Evolutionary conservation across 2,797 vertebrate genomes (phyloP), one percentile per base, ranked within the genome.

Genomic region (Bryconaethiops microstoma): DNA sequence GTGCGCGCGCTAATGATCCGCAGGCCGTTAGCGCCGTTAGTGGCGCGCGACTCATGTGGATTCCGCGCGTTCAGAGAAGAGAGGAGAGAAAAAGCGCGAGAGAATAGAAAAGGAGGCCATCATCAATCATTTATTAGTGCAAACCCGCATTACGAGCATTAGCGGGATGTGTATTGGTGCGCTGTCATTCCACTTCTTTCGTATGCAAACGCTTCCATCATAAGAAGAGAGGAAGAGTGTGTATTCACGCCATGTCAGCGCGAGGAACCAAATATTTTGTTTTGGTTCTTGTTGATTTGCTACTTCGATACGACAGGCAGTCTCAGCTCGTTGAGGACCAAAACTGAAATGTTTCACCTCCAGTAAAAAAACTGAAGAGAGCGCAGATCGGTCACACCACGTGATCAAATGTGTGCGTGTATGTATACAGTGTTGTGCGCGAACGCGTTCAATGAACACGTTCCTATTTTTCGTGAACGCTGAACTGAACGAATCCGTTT

Each of bases 1-100:
- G 93, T 86, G 78, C 90, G 90, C 89, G 88, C 87, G 82, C 82
- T 92, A 91, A 93, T 92, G 92, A 91, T 93, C 93, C 93, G 29
- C 84, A 93, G 88, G 85, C 92, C 91, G 92, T 94, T 93, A 93
- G 85, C 76, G 87, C 87, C 77, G 85, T 84, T 90, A 89, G 86
- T 87, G 82, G 83, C 88, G 69, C 87, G 45, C n/a, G 70, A 67
- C 64, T 21, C 88, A 95, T 94, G 94, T 95, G 92, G 93, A 95
- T 95, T 95, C 90, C 71, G 19, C 13, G 25, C 57, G 85, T 87
- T 89, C 90, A 77, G 89, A 48, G 45, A 48, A 12, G 10, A 48
- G 8, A 48, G 45, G 50, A 57, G 59, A 84, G 73, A 52, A 45
- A 69, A n/a, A 39, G 21, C 59, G 39, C n/a, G 17, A 67, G 64